A percentile compares a stretch with the other conserved stretches of the same genome.
These are phyloP conservation scores for Uria aalge DNA, from an alignment of 2,113 vertebrate genomes.

Conservation along the genomic window DNA sequence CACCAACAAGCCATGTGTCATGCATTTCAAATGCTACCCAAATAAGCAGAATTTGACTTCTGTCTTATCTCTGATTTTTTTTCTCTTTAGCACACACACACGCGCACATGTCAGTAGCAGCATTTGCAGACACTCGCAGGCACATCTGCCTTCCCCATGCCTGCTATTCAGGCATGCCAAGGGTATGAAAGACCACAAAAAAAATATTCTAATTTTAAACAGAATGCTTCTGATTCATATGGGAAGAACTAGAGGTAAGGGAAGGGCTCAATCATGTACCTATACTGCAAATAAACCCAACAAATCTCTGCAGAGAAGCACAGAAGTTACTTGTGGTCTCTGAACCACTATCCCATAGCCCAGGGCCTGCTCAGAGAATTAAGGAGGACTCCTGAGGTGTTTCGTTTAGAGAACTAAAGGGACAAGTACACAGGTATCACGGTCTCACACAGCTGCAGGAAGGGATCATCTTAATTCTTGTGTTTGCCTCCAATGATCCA, in stretches of 20 bases:
- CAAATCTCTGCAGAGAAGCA: not conserved
- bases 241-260: not conserved
- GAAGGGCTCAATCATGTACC: not conserved
- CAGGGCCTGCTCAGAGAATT: not conserved
- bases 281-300: not conserved
- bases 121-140: not conserved
- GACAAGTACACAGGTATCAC: accelerated
- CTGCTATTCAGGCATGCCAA: not conserved
- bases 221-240: not conserved
- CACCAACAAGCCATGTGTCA: accelerated
- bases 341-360: not conserved
- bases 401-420: not conserved
- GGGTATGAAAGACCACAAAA: not conserved
- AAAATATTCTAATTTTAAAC: not conserved
- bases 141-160: not conserved
- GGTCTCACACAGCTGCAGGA: not conserved
- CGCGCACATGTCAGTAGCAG: not conserved
- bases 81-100: not conserved
- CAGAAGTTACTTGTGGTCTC: not conserved
- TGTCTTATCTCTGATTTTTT: not conserved
- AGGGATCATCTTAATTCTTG: not conserved
- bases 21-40: not conserved
- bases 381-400: not conserved
- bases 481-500: not conserved
- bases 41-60: not conserved